Base-by-base conservation (phyloP, 2,113 vertebrate species). In the Sylvietta virens region DNA sequence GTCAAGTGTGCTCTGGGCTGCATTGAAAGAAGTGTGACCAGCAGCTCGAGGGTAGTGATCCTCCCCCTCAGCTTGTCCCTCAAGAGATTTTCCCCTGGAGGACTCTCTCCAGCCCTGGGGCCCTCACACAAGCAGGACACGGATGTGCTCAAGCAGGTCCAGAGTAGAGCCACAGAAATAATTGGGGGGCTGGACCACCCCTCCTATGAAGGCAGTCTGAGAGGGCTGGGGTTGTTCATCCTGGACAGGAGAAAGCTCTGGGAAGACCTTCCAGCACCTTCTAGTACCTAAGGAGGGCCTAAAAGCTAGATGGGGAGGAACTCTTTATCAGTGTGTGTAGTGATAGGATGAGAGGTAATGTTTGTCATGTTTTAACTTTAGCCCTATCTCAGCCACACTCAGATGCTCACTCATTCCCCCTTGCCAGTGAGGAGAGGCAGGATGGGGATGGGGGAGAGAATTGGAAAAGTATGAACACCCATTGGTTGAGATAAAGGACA, bases 261-360 rank as follows among this genome's bases (percentile, higher is more conserved):
- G 8, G 5, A 17, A 64, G 16, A 69, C 13, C 44, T 76, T 72
- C 15, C 3, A 50, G 16, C 1, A 5, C 45, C 21, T 73, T 56
- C 37, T 27, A 35, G 35, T 56, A 51, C 12, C 4, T 60, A 9
- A 33, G 80, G 3, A 9, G 20, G 4, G 3, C 11, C 11, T 37
- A 35, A 12, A 61, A 15, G 18, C 45, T 18, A 51, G 23, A 2
- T 33, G 50, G 15, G 6, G 28, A 87, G 10, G 30, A 69, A 19
- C 15, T 56, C 8, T 72, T 51, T n/a, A 15, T 65, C n/a, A 48
- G 13, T 11, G 24, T 42, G 11, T 28, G 15, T 18, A 65, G 54
- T 7, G 8, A 51, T 18, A 61, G n/a, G n/a, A 48, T 0, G 0
- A 70, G 13, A 40, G 13, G 13, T 56, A 56, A 31, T 0, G 3